A percentile compares a stretch with the other conserved stretches of the same genome.
Conservation (phyloP, 2,113 vertebrate species). For the Sciurus niger region DNA sequence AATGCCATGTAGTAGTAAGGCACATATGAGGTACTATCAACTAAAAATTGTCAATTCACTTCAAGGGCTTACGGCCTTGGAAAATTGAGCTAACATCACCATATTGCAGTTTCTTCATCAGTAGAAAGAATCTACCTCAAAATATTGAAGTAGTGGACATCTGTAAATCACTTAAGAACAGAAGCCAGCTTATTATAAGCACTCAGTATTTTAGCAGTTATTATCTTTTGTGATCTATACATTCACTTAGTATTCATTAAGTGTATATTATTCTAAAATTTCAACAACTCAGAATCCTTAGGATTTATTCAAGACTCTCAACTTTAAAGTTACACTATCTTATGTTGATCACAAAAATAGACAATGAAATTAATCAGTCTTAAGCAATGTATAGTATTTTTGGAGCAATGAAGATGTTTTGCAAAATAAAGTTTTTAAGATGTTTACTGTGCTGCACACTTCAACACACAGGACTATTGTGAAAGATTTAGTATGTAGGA, state of each 20-base stretch:
- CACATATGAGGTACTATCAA: background rate
- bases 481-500: background rate
- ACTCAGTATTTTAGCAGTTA: background rate
- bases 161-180: background rate
- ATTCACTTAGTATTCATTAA: background rate
- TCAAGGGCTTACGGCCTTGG: background rate
- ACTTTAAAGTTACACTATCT: background rate
- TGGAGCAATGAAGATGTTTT: background rate
- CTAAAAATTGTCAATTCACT: background rate
- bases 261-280: background rate
- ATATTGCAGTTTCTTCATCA: background rate
- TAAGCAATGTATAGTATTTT: background rate
- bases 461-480: background rate
- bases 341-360: slow-evolving; percentile 4
- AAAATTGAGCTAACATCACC: background rate
- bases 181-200: background rate
- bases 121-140: background rate
- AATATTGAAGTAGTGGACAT: background rate
- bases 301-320: background rate
- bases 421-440: background rate
- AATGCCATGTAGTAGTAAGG: background rate
- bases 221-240: background rate
- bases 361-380: background rate
- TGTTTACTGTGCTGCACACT: background rate
- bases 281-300: slow-evolving; percentile 15